Evolutionary conservation across 2,797 vertebrate species (phyloP), one percentile per base, ranked within the genome.

Genomic region (Aratinga solstitialis): DNA sequence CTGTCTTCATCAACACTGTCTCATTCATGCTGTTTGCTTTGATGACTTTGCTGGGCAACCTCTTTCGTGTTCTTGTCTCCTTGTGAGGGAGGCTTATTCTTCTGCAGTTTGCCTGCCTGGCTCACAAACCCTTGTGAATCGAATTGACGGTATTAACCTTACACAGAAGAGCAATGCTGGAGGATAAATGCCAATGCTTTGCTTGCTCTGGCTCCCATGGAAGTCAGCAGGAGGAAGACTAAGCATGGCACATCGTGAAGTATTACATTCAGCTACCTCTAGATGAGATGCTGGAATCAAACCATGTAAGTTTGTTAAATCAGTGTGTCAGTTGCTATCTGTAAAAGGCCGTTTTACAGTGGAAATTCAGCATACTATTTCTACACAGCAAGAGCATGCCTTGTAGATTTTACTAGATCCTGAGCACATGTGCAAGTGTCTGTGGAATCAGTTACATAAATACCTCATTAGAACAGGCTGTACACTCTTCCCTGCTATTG

Each of bases 1-100:
- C 95, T 97, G 96, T 96, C 94, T 96, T 87, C 93, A 89, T 96
- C 95, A 89, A 96, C 95, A 95, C 95, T 96, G 94, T 95, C 62
- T 83, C 86, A 92, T 97, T 96, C 95, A 94, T 96, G 86, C 81
- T 94, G 42, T 89, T 94, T 95, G 81, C 95, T 96, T 80, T 96
- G 94, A 96, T 96, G 88, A 90, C 88, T 96, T 95, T 92, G 84
- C 88, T 92, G 95, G 88, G 84, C 84, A 96, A 80, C 68, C 48
- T 95, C 53, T 80, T 95, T 82, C 61, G 14, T 85, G 91, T 94
- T 85, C 90, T 92, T 58, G 72, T 94, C 95, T 87, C 90, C 90
- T 90, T 83, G 75, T 83, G 90, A 95, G 93, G 90, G 72, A 71
- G 63, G 61, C 50, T 94, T 90, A 75, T 95, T 95, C 75, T 96